Base-by-base conservation (phyloP, 2,888 invertebrate species). In the Yponomeuta evonymella region DNA sequence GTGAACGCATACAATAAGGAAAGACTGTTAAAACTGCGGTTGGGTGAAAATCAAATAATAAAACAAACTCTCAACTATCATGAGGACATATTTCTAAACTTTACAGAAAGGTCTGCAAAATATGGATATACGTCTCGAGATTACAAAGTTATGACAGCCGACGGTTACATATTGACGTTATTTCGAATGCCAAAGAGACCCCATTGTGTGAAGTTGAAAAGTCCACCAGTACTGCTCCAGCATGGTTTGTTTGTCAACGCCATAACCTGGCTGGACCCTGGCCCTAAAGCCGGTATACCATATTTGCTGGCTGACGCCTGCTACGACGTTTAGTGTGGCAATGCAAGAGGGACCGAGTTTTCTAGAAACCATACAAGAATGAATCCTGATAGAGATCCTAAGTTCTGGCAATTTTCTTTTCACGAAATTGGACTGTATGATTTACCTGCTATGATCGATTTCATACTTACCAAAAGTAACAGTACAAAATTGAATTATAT, bases 351-450 rank as follows among this genome's bases (percentile, higher is more conserved):
- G 10, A 95, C 94, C 76, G 85, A 83, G 1, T 94, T 93, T 77
- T 89, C 92, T 12, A 81, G 84, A 58, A 83, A 80, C 23, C 95
- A 95, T 76, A 76, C 77, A 1, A 80, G 80, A 0, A 72, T 79
- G 83, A 72, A 81, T 67, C 75, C 83, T 4, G 72, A 48, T 0
- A 82, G 88, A 48, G 58, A 70, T 64, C 33, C 73, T 23, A 78
- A 84, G 64, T 94, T 88, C 77, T 94, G 94, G 94, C 78, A 90
- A 33, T 94, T 93, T 75, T 95, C 95, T 73, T 96, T 94, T 93
- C 95, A 96, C 80, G 94, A 96, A 78, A 95, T 96, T 81, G 95
- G 94, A 0, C 79, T 86, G 64, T 93, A 87, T 76, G 97, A 97
- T 83, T 76, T 97, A 15, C 96, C 96, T 4, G 94, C 95, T 0